These are phyloP conservation scores for Bombus huntii DNA, from an alignment of 1,140 invertebrate genomes.

Conservation along the genomic window DNA sequence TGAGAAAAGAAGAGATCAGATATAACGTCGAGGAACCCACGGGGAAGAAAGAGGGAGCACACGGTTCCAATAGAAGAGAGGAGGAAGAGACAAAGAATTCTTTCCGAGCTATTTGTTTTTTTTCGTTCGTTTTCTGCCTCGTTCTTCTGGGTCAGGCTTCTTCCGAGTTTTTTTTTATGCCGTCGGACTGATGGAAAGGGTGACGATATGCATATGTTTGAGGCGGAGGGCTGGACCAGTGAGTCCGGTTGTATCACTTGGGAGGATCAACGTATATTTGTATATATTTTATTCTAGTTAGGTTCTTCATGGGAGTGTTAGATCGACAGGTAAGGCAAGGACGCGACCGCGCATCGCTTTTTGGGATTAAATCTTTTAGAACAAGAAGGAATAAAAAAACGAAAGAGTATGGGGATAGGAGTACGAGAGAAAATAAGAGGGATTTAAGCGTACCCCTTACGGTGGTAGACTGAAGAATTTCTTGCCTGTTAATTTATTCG, in stretches of 20 bases:
- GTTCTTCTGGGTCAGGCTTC: conserved; percentile 43
- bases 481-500: conserved; percentile 64
- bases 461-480: background rate
- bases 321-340: conserved; percentile 50
- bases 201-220: conserved; percentile 62
- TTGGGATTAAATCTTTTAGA: conserved; percentile 62
- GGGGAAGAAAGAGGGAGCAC: conserved; percentile 32
- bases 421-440: conserved; percentile 22
- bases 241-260: conserved; percentile 22
- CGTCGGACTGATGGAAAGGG: conserved; percentile 36
- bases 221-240: conserved; percentile 17
- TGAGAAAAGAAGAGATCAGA: conserved; percentile 56
- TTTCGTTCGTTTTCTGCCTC: conserved; percentile 24
- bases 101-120: conserved; percentile 48
- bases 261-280: background rate
- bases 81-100: conserved; percentile 47
- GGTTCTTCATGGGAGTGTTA: background rate
- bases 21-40: conserved; percentile 16
- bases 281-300: background rate
- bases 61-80: conserved; percentile 3
- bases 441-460: conserved; percentile 2
- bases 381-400: conserved; percentile 33
- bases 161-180: conserved; percentile 29
- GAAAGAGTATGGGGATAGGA: background rate
- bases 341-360: conserved; percentile 57